Evolutionary conservation across 2,797 vertebrate species (phyloP).

Genomic region (Enteromius fasciolatus): DNA sequence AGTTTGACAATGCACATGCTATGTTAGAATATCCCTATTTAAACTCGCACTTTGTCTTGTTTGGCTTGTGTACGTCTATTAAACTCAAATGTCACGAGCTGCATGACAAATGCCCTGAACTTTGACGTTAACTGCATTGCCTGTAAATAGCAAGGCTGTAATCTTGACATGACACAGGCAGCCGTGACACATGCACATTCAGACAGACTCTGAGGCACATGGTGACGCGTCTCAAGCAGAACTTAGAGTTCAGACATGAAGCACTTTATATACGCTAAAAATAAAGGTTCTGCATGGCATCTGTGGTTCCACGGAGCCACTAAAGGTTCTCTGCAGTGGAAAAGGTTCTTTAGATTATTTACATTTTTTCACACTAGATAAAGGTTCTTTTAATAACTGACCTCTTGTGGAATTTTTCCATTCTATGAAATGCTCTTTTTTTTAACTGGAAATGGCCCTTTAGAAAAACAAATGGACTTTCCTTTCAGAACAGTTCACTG

Average conservation of each 20-base stretch:
- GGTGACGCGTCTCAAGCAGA: neutral
- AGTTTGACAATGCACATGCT: slow-evolving; percentile 10
- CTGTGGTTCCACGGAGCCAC: neutral
- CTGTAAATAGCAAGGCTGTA: slow-evolving; percentile 48
- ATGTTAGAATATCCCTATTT: no score
- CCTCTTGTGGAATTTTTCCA: neutral
- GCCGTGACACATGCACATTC: slow-evolving; percentile 33
- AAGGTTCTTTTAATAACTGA: neutral
- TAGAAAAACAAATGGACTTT: neutral
- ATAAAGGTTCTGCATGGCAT: neutral
- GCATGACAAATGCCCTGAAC: slow-evolving; percentile 27
- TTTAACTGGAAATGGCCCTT: neutral
- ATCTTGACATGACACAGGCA: slow-evolving; percentile 52
- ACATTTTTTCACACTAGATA: neutral
- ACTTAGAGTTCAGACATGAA: neutral
- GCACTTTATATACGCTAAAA: neutral
- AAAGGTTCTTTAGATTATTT: neutral
- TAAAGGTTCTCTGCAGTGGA: neutral
- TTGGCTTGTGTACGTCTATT: neutral
- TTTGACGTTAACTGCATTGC: slow-evolving; percentile 47
- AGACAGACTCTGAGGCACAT: slow-evolving; percentile 29
- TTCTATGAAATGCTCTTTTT: neutral
- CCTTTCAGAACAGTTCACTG: neutral
- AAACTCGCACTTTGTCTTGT: slow-evolving; percentile 1
- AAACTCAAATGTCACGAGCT: slow-evolving; percentile 10